Percentiles rank a stretch among this genome's conserved stretches.
These are phyloP conservation scores for Paelopatides confundens DNA, from an alignment of 53 echinoderm and acorn worm species.

Conservation along the genomic window DNA sequence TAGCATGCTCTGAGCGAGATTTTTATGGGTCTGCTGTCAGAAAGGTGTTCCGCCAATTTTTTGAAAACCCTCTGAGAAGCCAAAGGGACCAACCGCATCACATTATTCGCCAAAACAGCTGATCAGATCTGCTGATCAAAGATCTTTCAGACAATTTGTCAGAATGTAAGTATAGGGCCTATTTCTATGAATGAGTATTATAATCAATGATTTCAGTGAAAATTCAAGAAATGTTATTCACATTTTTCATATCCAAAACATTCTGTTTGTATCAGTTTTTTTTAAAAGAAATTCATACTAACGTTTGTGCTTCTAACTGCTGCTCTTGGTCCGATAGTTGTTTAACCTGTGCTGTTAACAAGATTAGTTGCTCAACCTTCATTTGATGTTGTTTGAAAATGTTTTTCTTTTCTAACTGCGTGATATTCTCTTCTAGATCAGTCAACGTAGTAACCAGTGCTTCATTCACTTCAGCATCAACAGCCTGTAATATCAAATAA, in stretches of 20 bases:
- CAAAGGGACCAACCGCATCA: too few relatives aligned
- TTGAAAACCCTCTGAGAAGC: too few relatives aligned
- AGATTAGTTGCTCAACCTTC: constrained; percentile 71
- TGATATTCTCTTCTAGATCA: constrained; percentile 77
- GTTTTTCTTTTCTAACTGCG: constrained; percentile 73
- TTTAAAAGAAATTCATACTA: constrained; percentile 37
- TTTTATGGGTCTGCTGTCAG: too few relatives aligned
- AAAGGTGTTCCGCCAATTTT: too few relatives aligned
- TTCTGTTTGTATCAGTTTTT: not conserved
- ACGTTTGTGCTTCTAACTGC: constrained; percentile 87
- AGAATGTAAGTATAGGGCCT: too few relatives aligned
- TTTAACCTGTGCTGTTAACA: constrained; percentile 66
- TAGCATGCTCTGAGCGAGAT: too few relatives aligned
- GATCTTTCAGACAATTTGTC: too few relatives aligned
- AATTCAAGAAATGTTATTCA: too few relatives aligned
- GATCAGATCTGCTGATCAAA: too few relatives aligned
- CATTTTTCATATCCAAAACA: not conserved
- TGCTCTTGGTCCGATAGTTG: constrained; percentile 69
- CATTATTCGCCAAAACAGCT: too few relatives aligned
- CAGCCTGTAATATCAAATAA: constrained; percentile 60
- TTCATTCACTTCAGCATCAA: constrained; percentile 85
- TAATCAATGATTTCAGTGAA: too few relatives aligned
- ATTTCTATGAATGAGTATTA: too few relatives aligned
- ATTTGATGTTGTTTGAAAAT: constrained; percentile 81
- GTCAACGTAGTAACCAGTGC: constrained; percentile 77